A percentile compares a stretch with the other conserved stretches of the same genome.
Evolutionary conservation across 2,888 invertebrate genomes (phyloP).

Genomic region (Hesperia comma): DNA sequence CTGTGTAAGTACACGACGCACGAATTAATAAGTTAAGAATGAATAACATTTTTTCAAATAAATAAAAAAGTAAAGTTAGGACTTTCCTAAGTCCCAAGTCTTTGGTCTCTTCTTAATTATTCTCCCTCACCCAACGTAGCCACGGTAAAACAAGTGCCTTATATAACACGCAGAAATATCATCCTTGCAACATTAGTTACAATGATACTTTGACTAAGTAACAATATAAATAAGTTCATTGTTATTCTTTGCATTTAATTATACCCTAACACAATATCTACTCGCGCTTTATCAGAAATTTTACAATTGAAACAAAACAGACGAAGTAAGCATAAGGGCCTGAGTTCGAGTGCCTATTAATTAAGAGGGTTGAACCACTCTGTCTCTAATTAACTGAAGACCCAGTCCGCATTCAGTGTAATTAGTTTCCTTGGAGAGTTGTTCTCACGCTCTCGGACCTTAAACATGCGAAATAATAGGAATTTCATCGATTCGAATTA

Average conservation of each 20-base stretch:
- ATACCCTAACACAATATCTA: slow-evolving; percentile 63
- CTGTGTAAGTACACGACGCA: too few relatives aligned
- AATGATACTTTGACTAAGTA: slow-evolving; percentile 11
- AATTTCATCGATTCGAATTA: slow-evolving; percentile 71
- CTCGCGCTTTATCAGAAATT: slow-evolving; percentile 73
- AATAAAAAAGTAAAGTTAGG: too few relatives aligned
- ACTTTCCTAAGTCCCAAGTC: too few relatives aligned
- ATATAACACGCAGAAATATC: background rate
- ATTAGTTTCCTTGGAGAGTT: slow-evolving; percentile 79
- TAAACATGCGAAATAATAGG: slow-evolving; percentile 64
- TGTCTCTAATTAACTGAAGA: slow-evolving; percentile 82
- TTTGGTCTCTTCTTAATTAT: too few relatives aligned
- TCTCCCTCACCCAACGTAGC: too few relatives aligned
- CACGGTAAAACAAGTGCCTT: background rate
- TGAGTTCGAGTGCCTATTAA: slow-evolving; percentile 77
- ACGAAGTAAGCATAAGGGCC: slow-evolving; percentile 70
- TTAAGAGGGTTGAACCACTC: slow-evolving; percentile 82
- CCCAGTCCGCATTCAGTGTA: slow-evolving; percentile 79
- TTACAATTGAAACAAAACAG: slow-evolving; percentile 79
- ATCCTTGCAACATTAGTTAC: background rate
- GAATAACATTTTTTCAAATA: too few relatives aligned
- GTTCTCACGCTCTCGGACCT: slow-evolving; percentile 76
- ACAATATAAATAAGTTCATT: slow-evolving; percentile 23
- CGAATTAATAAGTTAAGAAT: too few relatives aligned
- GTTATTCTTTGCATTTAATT: slow-evolving; percentile 41